phyloP scores from a whole-genome alignment of 2,113 vertebrate genomes.

The Cariama cristata region DNA sequence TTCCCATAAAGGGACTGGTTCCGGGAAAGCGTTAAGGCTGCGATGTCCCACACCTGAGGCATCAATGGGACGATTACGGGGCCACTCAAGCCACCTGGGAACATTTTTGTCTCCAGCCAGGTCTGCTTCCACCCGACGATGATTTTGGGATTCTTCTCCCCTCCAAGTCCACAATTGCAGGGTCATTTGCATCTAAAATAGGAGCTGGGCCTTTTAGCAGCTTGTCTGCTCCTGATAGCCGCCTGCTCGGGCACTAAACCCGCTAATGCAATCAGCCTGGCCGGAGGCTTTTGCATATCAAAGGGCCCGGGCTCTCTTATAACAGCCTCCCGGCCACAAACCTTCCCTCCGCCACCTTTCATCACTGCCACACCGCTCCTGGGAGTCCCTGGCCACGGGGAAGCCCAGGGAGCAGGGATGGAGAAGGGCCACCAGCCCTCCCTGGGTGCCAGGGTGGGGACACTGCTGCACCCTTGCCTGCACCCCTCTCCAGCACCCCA shows the following conservation, averaged over 20 bases:
- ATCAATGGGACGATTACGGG: constrained; percentile 23
- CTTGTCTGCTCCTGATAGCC: constrained; percentile 43
- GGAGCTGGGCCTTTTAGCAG: constrained; percentile 10
- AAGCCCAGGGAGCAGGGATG: not conserved
- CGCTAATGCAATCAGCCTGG: constrained; percentile 50
- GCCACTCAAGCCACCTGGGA: not conserved
- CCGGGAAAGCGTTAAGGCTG: constrained; percentile 17
- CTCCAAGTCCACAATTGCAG: constrained; percentile 49
- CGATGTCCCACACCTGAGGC: not conserved
- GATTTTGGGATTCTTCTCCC: not conserved
- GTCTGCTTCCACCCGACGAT: constrained; percentile 4
- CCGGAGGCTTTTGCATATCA: constrained; percentile 41
- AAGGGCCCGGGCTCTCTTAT: not conserved
- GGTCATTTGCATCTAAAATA: constrained; percentile 61
- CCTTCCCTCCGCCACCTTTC: not conserved
- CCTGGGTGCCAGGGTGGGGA: not conserved
- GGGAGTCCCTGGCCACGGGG: not conserved
- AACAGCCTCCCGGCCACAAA: not conserved
- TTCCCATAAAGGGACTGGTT: constrained; percentile 11
- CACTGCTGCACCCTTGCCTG: not conserved
- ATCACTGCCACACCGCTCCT: not conserved
- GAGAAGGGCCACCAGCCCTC: not conserved
- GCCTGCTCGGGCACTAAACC: constrained; percentile 32
- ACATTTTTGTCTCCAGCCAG: constrained; percentile 7
- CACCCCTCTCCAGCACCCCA: not conserved